Evolutionary conservation across 2,113 vertebrate species (phyloP), one percentile per base, ranked within the genome.

Genomic region (Kryptolebias marmoratus): DNA sequence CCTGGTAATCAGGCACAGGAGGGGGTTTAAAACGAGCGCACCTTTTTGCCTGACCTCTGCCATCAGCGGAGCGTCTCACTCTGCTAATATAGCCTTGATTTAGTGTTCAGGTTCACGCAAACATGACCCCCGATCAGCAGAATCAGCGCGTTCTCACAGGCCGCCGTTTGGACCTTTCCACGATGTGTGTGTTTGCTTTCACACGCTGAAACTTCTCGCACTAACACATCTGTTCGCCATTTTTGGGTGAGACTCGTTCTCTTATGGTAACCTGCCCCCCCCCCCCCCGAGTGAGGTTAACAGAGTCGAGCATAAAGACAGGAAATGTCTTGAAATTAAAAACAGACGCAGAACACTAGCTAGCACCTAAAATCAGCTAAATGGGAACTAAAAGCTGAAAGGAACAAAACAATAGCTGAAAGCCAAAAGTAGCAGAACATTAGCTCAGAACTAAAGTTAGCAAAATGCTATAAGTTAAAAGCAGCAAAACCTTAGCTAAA

Each of bases 81-180:
- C 64, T 6, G 64, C 88, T 91, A 89, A 93, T 92, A 90, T 83
- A 88, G 82, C 75, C 68, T 68, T 91, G 90, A 93, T 92, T 93
- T 93, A 91, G 88, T 90, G 84, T 54, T 79, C 67, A 58, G 84
- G 92, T 90, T 93, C 90, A 91, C 1, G 48, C 80, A 90, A 93
- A 93, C 90, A 88, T 88, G 92, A 92, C 91, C 90, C 74, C 75
- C 70, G 82, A 88, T 89, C 85, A 77, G 69, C 85, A 76, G 89
- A 90, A 92, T 91, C 87, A 90, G 85, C 67, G 68, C 75, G 67
- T 77, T 80, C 80, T 84, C 83, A 64, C 70, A 64, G 63, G 75
- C 81, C 77, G 79, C 79, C 79, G 80, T 66, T 63, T n/a, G 16
- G 53, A 27, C 42, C 30, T 1, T 5, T 13, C 67, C 49, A 44